Conservation (phyloP, 2,113 vertebrate genomes). For the Isurus oxyrinchus region DNA sequence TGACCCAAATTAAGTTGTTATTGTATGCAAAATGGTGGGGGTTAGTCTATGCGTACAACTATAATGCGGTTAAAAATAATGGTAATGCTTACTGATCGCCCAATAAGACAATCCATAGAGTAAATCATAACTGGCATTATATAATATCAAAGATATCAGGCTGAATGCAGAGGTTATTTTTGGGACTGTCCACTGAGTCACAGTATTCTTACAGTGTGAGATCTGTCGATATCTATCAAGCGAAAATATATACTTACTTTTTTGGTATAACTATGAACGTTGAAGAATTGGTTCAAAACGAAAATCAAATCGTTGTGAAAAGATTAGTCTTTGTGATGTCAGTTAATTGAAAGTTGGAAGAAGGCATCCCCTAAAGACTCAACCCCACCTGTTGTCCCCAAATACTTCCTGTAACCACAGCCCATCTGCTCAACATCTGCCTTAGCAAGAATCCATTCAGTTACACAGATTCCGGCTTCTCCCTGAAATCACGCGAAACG, state of each 20-base stretch:
- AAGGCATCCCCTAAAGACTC: neutral
- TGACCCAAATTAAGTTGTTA: neutral
- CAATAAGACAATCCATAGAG: neutral
- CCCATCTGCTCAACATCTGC: conserved; percentile 13
- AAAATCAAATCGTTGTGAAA: neutral
- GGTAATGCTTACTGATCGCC: neutral
- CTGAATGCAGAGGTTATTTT: neutral
- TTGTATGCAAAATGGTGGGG: conserved; percentile 20
- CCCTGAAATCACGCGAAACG: neutral
- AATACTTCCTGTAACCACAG: neutral
- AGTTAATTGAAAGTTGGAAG: neutral
- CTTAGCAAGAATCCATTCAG: neutral
- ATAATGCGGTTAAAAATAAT: neutral
- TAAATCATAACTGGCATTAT: neutral
- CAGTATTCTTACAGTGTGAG: neutral
- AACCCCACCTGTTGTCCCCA: conserved; percentile 25
- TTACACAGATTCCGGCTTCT: neutral
- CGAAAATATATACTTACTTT: neutral
- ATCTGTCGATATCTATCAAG: neutral
- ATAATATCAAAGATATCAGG: neutral
- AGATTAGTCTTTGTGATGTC: neutral
- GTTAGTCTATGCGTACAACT: neutral
- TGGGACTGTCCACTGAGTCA: neutral
- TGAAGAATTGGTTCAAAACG: conserved; percentile 1
- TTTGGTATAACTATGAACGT: neutral